These are phyloP conservation scores for Formica selysi DNA, from an alignment of 1,140 invertebrate genomes.

Conservation along the genomic window DNA sequence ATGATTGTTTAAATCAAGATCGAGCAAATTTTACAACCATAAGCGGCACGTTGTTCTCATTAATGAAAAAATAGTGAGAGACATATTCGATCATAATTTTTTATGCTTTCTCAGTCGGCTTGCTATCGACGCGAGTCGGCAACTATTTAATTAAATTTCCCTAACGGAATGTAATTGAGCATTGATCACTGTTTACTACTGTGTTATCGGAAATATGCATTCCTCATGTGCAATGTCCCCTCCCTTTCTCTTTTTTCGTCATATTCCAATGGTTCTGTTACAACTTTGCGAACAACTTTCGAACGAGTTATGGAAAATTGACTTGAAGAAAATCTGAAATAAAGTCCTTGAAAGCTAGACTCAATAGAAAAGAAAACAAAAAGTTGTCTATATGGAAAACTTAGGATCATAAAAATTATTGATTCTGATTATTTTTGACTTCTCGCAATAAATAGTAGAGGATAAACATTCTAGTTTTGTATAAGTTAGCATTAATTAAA, in stretches of 20 bases:
- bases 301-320: slow-evolving; percentile 12
- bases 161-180: slow-evolving; percentile 36
- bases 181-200: slow-evolving; percentile 35
- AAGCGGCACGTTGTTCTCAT: slow-evolving; percentile 25
- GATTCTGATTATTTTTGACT: not conserved
- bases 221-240: not conserved
- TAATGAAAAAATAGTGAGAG: slow-evolving; percentile 8
- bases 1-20: not conserved
- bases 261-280: slow-evolving; percentile 55
- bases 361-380: not conserved
- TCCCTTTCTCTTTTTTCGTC: slow-evolving; percentile 26
- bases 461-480: not conserved
- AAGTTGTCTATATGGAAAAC: slow-evolving; percentile 12
- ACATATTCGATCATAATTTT: slow-evolving; percentile 40
- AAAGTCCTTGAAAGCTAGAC: not conserved
- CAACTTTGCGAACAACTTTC: slow-evolving; percentile 44
- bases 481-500: slow-evolving; percentile 15
- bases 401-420: not conserved
- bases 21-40: slow-evolving; percentile 15
- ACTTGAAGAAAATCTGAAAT: not conserved
- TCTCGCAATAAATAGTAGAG: not conserved
- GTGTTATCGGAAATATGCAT: slow-evolving; percentile 52
- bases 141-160: slow-evolving; percentile 71
- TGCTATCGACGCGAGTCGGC: slow-evolving; percentile 65
- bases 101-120: slow-evolving; percentile 54